Evolutionary conservation across 2,113 vertebrate species (phyloP), one percentile per base, ranked within the genome.

Genomic region (Phalacrocorax aristotelis): DNA sequence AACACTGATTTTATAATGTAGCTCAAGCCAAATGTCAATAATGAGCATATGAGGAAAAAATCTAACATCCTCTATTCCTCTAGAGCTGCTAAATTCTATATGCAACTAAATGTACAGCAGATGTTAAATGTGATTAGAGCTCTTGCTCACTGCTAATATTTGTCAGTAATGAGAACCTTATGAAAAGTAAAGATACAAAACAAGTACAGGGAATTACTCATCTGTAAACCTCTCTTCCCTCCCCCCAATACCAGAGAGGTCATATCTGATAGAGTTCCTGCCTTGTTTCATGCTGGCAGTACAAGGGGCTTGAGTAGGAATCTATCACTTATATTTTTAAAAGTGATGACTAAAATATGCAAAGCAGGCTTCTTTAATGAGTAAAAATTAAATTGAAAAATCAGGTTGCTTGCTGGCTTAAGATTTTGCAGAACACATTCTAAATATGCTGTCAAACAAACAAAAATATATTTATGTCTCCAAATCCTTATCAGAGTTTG

Each of bases 41-140:
- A 93, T 87, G 38, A 93, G 38, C 1, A 1, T 55, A 89, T n/a
- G 40, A 95, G 61, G 57, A 52, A 92, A 93, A 94, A 71, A 78
- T 76, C 60, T 86, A 90, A 57, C 54, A 60, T 65, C 32, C 23
- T 71, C 57, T 69, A 3, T 65, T 93, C 69, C 86, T 95, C 81
- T 52, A 79, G 65, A 87, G 61, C 65, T 38, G 30, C 25, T 76
- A 87, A 81, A 82, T 78, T 91, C 87, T 93, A 48, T 89, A 96
- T 55, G 65, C 77, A 84, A 48, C 80, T 72, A 85, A 91, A 91
- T 62, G 52, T 78, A 89, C 69, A 93, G 68, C 89, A 96, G 94
- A 93, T 91, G 91, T 95, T 96, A 96, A 89, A 89, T 69, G 69
- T 79, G 91, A 95, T 95, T 95, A 93, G 48, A 91, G 55, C 3